Evolutionary conservation across 2,113 vertebrate species (phyloP), one percentile per base, ranked within the genome.

Genomic region (Narcine bancroftii): DNA sequence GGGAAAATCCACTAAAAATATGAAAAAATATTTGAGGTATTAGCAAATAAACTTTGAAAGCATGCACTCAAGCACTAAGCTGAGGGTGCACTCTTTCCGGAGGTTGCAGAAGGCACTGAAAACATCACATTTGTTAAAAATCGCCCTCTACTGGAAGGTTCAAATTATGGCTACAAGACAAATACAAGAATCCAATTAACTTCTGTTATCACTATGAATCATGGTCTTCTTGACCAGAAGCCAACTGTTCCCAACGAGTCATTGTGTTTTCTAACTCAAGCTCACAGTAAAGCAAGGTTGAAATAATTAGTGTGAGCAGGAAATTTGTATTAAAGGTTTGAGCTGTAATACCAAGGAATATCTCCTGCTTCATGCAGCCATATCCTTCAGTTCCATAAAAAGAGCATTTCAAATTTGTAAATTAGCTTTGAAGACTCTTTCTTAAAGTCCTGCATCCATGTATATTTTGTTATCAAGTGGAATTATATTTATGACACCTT

Each of bases 181-280:
- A 83, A 26, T 53, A 50, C 36, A 17, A 87, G 53, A 87, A 87
- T 87, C 81, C 56, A 87, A 87, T 87, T 87, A 87, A 60, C 53
- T 87, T 87, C 81, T n/a, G 53, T 63, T 36, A 0, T 1, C 92
- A 81, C 13, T 73, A 71, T 92, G 65, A 60, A 92, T 87, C 50
- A 92, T 79, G 47, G 10, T 29, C 92, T 10, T 92, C 24, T n/a
- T 75, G 92, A 21, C 50, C 60, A 47, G 75, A 85, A 92, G 93
- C 50, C 4, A 47, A 21, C 63, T 42, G 91, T 76, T 26, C 81
- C 94, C 96, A 95, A 97, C 97, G 95, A 95, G 95, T 29, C 95
- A 63, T 96, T 95, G 42, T 96, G 95, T 79, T 87, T 87, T 87
- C 53, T 36, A 63, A 87, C 53, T 87, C 36, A 87, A 87, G 50